These are phyloP conservation scores for Aphidius colemani DNA, from an alignment of 2,888 invertebrate species.

Conservation along the genomic window DNA sequence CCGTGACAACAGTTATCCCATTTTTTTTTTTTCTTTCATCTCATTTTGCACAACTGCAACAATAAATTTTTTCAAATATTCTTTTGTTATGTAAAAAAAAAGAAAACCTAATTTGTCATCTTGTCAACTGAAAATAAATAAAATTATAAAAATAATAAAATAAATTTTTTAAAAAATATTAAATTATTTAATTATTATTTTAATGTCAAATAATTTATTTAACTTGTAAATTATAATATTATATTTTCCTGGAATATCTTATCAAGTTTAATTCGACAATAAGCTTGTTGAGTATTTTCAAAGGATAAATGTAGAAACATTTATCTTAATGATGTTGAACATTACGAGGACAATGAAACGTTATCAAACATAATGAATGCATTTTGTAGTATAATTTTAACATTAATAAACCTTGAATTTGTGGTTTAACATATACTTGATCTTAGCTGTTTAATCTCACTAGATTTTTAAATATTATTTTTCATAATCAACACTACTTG, in stretches of 20 bases:
- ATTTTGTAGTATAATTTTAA: slow-evolving; percentile 48
- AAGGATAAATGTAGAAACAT: slow-evolving; percentile 50
- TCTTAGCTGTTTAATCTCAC: background rate
- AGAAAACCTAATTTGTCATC: slow-evolving; percentile 50
- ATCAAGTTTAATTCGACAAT: slow-evolving; percentile 53
- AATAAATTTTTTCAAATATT: slow-evolving; percentile 30
- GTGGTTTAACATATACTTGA: slow-evolving; percentile 44
- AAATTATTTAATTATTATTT: slow-evolving; percentile 29
- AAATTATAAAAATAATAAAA: slow-evolving; percentile 56
- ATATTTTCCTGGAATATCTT: slow-evolving; percentile 49
- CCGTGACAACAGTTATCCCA: slow-evolving; percentile 62
- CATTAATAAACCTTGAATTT: slow-evolving; percentile 54
- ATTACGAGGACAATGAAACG: slow-evolving; percentile 50
- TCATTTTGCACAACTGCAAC: slow-evolving; percentile 63
- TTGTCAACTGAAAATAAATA: slow-evolving; percentile 58
- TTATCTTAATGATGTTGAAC: slow-evolving; percentile 55
- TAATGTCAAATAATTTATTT: too few relatives aligned
- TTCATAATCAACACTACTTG: background rate
- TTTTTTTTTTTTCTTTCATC: slow-evolving; percentile 52
- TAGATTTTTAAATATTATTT: background rate
- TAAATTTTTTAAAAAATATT: slow-evolving; percentile 54
- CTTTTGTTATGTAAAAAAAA: too few relatives aligned
- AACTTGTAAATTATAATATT: too few relatives aligned
- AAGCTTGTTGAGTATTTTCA: slow-evolving; percentile 54
- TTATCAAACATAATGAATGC: slow-evolving; percentile 44